phyloP scores from a whole-genome alignment of 2,797 vertebrate genomes.

The Varecia variegata region DNA sequence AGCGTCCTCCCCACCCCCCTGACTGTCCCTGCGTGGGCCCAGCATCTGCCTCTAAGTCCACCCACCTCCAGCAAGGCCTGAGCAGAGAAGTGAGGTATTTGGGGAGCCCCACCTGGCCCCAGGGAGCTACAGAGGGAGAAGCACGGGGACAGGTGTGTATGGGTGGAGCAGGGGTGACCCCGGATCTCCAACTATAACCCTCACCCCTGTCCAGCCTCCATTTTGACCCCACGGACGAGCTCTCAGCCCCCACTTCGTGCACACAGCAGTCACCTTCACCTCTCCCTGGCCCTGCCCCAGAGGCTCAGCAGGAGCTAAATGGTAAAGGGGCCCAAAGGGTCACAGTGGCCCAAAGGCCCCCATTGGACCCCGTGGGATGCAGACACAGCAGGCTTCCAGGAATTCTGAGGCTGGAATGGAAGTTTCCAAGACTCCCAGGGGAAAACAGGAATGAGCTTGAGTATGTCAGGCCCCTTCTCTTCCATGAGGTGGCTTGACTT shows the following conservation, averaged over 20 bases:
- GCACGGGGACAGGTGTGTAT: not conserved
- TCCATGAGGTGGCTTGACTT: not conserved
- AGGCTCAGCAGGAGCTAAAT: not conserved
- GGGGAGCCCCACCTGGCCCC: not conserved
- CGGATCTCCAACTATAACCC: not conserved
- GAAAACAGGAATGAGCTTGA: not conserved
- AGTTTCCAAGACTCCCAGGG: not conserved
- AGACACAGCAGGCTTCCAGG: not conserved
- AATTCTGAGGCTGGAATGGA: not conserved
- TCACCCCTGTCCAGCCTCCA: not conserved
- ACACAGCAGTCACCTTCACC: not conserved
- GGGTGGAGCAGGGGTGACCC: not conserved
- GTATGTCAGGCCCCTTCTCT: not conserved
- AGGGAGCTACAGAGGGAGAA: not conserved
- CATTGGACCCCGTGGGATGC: not conserved
- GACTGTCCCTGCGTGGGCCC: not conserved
- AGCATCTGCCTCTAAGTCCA: not conserved
- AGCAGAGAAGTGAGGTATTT: not conserved
- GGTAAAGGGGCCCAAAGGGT: not conserved
- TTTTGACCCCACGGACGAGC: not conserved
- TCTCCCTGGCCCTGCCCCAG: not conserved
- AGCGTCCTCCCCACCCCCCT: not conserved
- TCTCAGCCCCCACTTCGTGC: not conserved
- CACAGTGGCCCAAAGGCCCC: not conserved
- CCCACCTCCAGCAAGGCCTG: not conserved